phyloP scores from a whole-genome alignment of 37 sponge, comb jelly and placozoan genomes.

The Petrosia ficiformis region DNA sequence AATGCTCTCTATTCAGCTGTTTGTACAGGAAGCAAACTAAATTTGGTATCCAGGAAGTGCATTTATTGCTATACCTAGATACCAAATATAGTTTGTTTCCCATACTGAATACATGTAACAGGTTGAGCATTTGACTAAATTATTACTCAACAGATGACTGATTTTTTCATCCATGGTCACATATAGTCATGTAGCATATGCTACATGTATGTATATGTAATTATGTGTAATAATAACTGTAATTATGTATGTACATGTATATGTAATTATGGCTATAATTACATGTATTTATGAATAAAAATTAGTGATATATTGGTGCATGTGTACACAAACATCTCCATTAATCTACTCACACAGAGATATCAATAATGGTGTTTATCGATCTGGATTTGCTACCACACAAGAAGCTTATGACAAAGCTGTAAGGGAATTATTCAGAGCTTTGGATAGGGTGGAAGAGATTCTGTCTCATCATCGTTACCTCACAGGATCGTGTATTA shows the following conservation, averaged over 20 bases:
- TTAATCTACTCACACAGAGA: slow-evolving; percentile 23
- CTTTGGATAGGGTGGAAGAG: slow-evolving; percentile 80
- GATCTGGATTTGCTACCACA: slow-evolving; percentile 85
- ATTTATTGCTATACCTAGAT: too few species aligned
- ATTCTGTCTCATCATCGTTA: slow-evolving; percentile 72
- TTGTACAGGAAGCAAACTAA: too few species aligned
- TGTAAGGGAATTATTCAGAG: slow-evolving; percentile 82
- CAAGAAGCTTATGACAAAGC: slow-evolving; percentile 85
- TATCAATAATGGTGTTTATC: slow-evolving; percentile 91
- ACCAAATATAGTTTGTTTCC: too few species aligned
- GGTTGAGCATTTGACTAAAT: too few species aligned
- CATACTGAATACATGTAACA: too few species aligned
- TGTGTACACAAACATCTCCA: too few species aligned
- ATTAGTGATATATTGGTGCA: too few species aligned
- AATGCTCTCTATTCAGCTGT: too few species aligned
- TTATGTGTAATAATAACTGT: not conserved
- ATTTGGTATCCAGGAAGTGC: too few species aligned
- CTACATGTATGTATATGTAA: slow-evolving; percentile 10
- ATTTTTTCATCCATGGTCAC: too few species aligned
- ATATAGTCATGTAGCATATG: too few species aligned
- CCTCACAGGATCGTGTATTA: slow-evolving; percentile 74
- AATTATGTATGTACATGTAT: not conserved
- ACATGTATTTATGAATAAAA: not conserved
- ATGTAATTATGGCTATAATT: not conserved
- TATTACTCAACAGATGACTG: too few species aligned